Base-by-base conservation (phyloP, 2,797 vertebrate genomes). In the Erpetoichthys calabaricus region DNA sequence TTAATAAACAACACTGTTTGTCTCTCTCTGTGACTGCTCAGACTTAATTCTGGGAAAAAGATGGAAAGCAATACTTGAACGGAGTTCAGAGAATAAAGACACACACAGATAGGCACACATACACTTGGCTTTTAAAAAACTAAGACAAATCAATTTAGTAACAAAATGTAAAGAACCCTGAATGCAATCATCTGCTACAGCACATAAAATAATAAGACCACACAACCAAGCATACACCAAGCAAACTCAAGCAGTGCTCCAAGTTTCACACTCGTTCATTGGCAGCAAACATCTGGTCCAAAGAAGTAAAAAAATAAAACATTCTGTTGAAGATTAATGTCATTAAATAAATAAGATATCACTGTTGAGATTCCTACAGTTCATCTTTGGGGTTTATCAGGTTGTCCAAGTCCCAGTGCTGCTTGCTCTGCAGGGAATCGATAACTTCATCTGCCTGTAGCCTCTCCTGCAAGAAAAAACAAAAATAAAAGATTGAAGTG, bases 251-350 rank as follows among this genome's bases (percentile, higher is more conserved):
- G 54, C 3, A 50, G 55, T 60, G 1, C 41, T 64, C 51, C 51
- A 59, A 57, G 42, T 51, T 62, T 66, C 64, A 41, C 45, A 63
- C n/a, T n/a, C n/a, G n/a, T n/a, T n/a, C 58, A 64, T 25, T 25
- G 25, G 25, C 25, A 25, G 25, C 25, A 25, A 25, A 25, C 25
- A 25, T 25, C 25, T 25, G 25, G 25, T 86, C 87, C 82, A 89
- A 85, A 90, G 86, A 84, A 89, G 85, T 96, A 94, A 82, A 94
- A 96, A 97, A 93, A 96, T 96, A 92, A 79, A 82, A 64, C 62
- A 79, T 89, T 94, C 83, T 90, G 74, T 86, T 88, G 25, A 76
- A 85, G 81, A 80, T 84, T 79, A 84, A 86, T 68, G 74, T 82
- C 73, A 78, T 89, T 89, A 80, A 95, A 97, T 98, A 98, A 95